Evolutionary conservation across 2,797 vertebrate species (phyloP), one percentile per base, ranked within the genome.

Genomic region (Myotis pilosus): DNA sequence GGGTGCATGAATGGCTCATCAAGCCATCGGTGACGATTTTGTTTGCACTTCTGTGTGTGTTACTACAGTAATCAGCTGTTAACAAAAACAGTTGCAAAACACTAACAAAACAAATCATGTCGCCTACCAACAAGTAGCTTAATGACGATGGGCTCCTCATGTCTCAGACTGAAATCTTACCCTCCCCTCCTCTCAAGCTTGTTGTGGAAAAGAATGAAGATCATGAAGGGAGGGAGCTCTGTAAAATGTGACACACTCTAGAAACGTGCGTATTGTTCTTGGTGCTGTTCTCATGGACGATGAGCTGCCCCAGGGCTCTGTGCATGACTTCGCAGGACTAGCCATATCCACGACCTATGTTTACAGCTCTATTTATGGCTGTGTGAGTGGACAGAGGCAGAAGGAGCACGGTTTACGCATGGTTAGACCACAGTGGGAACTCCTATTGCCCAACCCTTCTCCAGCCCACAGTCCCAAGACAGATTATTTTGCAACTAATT

Each of bases 401-500:
- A 74, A 89, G 85, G 72, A 80, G 83, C 71, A 55, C 72, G 85
- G 90, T 69, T 94, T 95, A 75, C 88, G 93, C 88, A n/a, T 93
- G 86, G 94, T 94, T 86, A 90, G 68, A 74, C 82, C 95, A 72
- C 38, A 82, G 68, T 88, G 92, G 57, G 62, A 94, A 95, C 87
- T 79, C 78, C 72, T 71, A 23, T 93, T 95, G 80, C 94, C 79
- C 88, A 97, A 82, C 82, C 78, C 72, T 92, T 75, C 66, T 47
- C 85, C 85, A 85, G 91, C 71, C 86, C 92, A 88, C 53, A 86
- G 85, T 95, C 96, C 95, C 94, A 76, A 87, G 92, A 92, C 36
- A 94, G 96, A 92, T 82, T 84, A 90, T 97, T 96, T 96, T 97
- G 95, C 95, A 97, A 96, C 95, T 97, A 97, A 97, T 96, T 96